phyloP scores from a whole-genome alignment of 1,140 invertebrate genomes.

The Zaprionus tsacasi region DNA sequence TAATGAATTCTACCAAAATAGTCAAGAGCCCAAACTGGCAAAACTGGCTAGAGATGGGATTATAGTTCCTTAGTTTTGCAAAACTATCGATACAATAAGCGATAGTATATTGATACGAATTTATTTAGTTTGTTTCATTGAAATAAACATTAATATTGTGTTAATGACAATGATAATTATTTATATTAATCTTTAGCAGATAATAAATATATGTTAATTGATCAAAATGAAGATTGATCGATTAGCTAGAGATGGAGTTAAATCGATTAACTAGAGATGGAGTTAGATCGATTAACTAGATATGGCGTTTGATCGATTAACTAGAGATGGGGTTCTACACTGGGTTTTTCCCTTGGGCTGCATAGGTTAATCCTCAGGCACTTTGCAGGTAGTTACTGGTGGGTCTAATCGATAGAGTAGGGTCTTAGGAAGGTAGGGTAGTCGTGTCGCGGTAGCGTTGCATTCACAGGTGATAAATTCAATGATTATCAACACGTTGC shows the following conservation, averaged over 20 bases:
- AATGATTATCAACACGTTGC: constrained; percentile 73
- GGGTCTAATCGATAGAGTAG: constrained; percentile 19
- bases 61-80: too few relatives aligned
- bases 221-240: not conserved
- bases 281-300: too few relatives aligned
- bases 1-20: constrained; percentile 51
- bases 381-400: constrained; percentile 10
- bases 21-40: constrained; percentile 15
- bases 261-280: too few relatives aligned
- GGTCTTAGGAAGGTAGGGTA: not conserved
- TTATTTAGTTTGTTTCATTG: too few relatives aligned
- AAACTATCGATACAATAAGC: not conserved
- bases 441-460: constrained; percentile 51
- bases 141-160: too few relatives aligned
- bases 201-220: not conserved
- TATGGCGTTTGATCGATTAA: not conserved
- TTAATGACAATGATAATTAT: not conserved
- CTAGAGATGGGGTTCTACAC: not conserved
- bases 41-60: not conserved
- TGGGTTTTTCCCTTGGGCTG: constrained; percentile 3
- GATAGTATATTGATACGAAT: not conserved
- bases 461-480: constrained; percentile 79
- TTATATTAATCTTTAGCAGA: not conserved
- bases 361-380: not conserved
- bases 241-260: not conserved